A percentile compares a stretch with the other conserved stretches of the same genome.
Conservation (phyloP, 2,888 invertebrate genomes). For the Dryobotodes eremita region DNA sequence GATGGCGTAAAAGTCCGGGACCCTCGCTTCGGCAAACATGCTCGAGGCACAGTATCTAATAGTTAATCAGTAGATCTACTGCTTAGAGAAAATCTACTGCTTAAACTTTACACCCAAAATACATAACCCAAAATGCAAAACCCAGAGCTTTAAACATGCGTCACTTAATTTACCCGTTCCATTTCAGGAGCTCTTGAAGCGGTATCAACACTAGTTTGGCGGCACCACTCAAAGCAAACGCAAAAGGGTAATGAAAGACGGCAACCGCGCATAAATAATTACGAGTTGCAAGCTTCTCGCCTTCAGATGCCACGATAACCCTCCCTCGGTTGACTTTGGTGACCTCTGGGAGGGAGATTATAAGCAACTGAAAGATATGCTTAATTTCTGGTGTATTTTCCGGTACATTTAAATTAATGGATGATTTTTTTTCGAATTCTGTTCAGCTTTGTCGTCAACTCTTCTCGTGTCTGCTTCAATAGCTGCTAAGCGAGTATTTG, state of each 20-base stretch:
- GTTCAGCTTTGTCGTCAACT: background rate
- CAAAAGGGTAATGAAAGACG: conserved; percentile 51
- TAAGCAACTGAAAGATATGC: conserved; percentile 17
- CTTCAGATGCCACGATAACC: conserved; percentile 48
- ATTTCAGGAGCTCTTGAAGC: conserved; percentile 37
- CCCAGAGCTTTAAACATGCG: conserved; percentile 21
- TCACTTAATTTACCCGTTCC: conserved; percentile 37
- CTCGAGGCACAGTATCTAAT: no score
- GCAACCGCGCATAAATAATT: conserved; percentile 52
- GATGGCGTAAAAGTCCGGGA: no score
- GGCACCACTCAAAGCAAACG: conserved; percentile 47
- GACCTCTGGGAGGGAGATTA: conserved; percentile 35
- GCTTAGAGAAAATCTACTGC: background rate
- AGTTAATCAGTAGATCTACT: no score
- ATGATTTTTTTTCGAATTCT: background rate
- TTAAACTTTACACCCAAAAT: background rate
- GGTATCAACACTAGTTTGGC: conserved; percentile 49
- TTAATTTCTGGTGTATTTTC: conserved; percentile 26
- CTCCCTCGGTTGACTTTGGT: conserved; percentile 38
- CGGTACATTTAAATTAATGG: background rate
- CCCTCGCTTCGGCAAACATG: no score
- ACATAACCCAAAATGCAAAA: conserved; percentile 28
- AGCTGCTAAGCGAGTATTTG: background rate
- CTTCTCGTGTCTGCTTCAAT: background rate
- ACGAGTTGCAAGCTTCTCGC: conserved; percentile 48